phyloP scores from a whole-genome alignment of 2,113 vertebrate genomes.

The Piaya cayana region DNA sequence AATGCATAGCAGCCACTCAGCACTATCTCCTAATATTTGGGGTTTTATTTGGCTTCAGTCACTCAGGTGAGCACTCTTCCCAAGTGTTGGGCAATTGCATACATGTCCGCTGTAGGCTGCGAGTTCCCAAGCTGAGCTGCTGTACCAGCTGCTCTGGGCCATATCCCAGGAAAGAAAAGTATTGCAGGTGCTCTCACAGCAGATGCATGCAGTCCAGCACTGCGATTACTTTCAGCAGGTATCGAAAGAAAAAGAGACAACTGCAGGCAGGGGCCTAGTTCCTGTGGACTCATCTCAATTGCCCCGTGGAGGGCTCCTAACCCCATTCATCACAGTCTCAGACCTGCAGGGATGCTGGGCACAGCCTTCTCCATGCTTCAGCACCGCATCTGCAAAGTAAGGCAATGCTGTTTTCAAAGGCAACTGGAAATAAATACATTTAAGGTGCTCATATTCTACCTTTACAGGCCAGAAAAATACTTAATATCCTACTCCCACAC shows the following conservation, averaged over 20 bases:
- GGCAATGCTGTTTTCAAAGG: not conserved
- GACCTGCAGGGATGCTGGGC: not conserved
- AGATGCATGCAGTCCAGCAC: not conserved
- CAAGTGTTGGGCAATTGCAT: fast-evolving
- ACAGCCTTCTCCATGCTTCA: not conserved
- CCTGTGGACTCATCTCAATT: not conserved
- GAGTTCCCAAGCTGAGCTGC: not conserved
- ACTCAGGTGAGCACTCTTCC: not conserved
- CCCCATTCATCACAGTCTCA: not conserved
- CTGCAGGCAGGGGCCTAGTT: not conserved
- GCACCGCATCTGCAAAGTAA: not conserved
- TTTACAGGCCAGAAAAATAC: not conserved
- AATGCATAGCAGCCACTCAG: fast-evolving
- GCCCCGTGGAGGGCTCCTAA: not conserved
- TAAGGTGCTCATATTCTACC: not conserved
- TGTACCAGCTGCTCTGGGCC: not conserved
- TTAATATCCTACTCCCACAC: not conserved
- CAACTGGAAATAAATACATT: not conserved
- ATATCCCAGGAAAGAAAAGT: not conserved
- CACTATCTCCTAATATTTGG: not conserved
- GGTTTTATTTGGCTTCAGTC: not conserved
- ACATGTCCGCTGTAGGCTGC: fast-evolving
- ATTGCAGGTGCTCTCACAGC: not conserved
- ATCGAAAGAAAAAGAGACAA: not conserved
- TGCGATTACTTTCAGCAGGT: not conserved